These are phyloP conservation scores for Acipenser oxyrinchus DNA, from an alignment of 2,797 vertebrate genomes.

Conservation along the genomic window DNA sequence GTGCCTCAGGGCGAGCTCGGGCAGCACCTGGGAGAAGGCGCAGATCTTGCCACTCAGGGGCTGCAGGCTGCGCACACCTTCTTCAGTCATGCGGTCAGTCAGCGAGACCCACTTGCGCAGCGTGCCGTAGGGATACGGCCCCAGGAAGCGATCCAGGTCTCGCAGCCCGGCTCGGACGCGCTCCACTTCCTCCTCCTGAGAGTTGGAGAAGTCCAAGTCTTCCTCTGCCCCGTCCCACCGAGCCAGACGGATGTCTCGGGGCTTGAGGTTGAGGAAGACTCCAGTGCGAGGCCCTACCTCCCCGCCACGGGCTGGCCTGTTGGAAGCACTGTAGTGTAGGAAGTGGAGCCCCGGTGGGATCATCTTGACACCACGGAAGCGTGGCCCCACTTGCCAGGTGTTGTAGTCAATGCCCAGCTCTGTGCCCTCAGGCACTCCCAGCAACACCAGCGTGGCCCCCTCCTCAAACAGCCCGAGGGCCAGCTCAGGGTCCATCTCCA, in stretches of 20 bases:
- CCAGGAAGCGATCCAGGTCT: slow-evolving; percentile 77
- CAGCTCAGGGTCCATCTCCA: slow-evolving; percentile 74
- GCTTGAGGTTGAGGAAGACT: slow-evolving; percentile 72
- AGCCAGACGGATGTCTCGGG: slow-evolving; percentile 65
- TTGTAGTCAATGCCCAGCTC: slow-evolving; percentile 90
- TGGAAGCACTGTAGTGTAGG: slow-evolving; percentile 74
- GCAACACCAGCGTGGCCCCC: slow-evolving; percentile 78
- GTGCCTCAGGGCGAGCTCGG: slow-evolving; percentile 62
- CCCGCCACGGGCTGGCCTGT: slow-evolving; percentile 42
- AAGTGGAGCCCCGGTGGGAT: slow-evolving; percentile 92
- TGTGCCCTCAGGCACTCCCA: slow-evolving; percentile 79
- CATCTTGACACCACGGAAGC: slow-evolving; percentile 91
- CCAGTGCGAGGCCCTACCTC: slow-evolving; percentile 78
- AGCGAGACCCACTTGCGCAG: slow-evolving; percentile 92
- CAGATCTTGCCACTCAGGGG: slow-evolving; percentile 75
- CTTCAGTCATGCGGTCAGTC: slow-evolving; percentile 68
- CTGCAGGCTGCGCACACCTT: slow-evolving; percentile 62
- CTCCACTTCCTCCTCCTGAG: slow-evolving; percentile 61
- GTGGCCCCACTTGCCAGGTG: slow-evolving; percentile 82
- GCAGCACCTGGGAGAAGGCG: slow-evolving; percentile 81
- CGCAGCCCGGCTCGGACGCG: slow-evolving; percentile 57
- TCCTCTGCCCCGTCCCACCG: slow-evolving; percentile 72
- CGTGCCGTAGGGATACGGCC: slow-evolving; percentile 82
- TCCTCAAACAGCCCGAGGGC: slow-evolving; percentile 78
- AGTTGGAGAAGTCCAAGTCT: slow-evolving; percentile 64